Percentiles rank a stretch among this genome's conserved stretches.
Evolutionary conservation across 2,888 invertebrate species (phyloP).

Genomic region (Onchidella celtica): DNA sequence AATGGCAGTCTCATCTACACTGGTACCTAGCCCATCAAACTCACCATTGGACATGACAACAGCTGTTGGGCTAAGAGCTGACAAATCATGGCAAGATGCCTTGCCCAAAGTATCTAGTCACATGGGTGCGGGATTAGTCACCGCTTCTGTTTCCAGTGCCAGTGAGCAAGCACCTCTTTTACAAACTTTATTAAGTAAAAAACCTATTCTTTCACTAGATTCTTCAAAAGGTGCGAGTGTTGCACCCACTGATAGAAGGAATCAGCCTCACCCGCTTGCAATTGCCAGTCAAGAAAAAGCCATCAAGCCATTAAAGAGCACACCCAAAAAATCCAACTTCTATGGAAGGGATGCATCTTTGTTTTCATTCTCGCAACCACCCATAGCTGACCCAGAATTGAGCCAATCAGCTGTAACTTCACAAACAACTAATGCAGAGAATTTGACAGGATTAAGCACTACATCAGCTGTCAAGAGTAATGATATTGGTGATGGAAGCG

Average conservation of each 20-base stretch:
- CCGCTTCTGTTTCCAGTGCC: background rate
- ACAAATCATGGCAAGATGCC: background rate
- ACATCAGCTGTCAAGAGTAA: background rate
- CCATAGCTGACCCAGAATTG: background rate
- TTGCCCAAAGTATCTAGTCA: constrained; percentile 3
- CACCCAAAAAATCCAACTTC: constrained; percentile 49
- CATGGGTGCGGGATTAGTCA: background rate
- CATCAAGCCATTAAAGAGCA: constrained; percentile 29
- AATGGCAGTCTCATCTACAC: background rate
- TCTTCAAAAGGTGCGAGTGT: no score
- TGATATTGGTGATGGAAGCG: background rate
- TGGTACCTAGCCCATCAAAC: constrained; percentile 26
- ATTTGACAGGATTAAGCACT: background rate
- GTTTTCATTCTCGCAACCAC: constrained; percentile 36
- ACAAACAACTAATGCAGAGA: background rate
- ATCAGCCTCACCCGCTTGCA: constrained; percentile 3
- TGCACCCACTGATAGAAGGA: no score
- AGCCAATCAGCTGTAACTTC: background rate
- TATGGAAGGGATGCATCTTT: constrained; percentile 47
- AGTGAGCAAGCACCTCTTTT: constrained; percentile 14
- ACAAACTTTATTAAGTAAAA: constrained; percentile 30
- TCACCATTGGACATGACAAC: constrained; percentile 47
- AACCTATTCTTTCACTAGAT: no score
- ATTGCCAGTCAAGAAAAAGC: background rate
- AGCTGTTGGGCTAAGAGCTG: constrained; percentile 11